Conservation (phyloP, 2,113 vertebrate genomes). For the Chionomys nivalis region DNA sequence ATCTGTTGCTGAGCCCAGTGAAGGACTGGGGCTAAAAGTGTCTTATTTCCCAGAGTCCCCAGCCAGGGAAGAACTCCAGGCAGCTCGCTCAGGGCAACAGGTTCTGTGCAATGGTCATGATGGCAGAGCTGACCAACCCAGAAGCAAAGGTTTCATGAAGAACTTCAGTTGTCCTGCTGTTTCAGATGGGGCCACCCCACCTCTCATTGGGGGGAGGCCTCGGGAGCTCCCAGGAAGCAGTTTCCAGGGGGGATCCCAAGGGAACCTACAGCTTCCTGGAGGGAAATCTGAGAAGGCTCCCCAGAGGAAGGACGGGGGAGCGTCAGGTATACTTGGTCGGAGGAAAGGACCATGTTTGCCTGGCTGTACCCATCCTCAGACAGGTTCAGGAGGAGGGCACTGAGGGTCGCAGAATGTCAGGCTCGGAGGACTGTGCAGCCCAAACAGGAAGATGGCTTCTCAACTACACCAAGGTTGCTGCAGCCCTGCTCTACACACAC, state of each 20-base stretch:
- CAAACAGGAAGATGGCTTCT: background rate
- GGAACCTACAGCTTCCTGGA: background rate
- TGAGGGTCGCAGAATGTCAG: background rate
- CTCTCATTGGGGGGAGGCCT: background rate
- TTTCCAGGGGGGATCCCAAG: background rate
- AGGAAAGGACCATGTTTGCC: background rate
- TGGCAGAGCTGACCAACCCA: background rate
- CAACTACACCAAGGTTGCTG: accelerated
- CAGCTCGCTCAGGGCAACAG: background rate
- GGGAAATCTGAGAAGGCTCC: background rate
- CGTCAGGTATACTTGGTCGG: accelerated
- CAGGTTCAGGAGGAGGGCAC: background rate
- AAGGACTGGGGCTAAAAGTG: background rate
- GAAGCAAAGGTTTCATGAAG: background rate
- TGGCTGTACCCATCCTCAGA: background rate
- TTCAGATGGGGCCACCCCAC: background rate
- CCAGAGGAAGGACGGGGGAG: background rate
- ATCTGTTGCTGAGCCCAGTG: too few species aligned
- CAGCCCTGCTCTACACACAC: background rate
- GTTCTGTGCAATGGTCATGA: background rate
- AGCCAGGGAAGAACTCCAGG: background rate
- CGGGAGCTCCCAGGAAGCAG: background rate
- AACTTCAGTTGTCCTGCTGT: background rate
- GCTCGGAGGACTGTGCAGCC: background rate
- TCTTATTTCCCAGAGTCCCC: background rate